These are phyloP conservation scores for Lasioglossum zephyrum DNA, from an alignment of 2,888 invertebrate genomes.

Conservation along the genomic window DNA sequence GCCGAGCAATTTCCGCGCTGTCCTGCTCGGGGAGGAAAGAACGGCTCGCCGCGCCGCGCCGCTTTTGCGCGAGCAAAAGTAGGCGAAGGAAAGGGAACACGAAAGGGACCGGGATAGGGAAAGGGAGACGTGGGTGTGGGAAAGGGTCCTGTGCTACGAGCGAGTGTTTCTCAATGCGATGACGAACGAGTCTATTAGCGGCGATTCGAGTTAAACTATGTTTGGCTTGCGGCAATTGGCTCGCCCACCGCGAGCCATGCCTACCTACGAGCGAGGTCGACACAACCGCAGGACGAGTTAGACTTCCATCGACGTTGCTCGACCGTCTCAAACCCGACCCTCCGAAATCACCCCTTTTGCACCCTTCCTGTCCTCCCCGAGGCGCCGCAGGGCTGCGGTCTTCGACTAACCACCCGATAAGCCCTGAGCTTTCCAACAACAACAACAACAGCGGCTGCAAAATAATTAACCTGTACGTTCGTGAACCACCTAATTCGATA, in stretches of 20 bases:
- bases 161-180: constrained; percentile 42
- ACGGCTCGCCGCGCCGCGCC: constrained; percentile 21
- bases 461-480: constrained; percentile 63
- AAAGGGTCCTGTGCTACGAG: constrained; percentile 8
- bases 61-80: not conserved
- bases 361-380: constrained; percentile 51
- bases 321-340: constrained; percentile 40
- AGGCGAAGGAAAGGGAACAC: not conserved
- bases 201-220: constrained; percentile 73
- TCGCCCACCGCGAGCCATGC: constrained; percentile 39
- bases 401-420: constrained; percentile 74
- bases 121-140: constrained; percentile 36
- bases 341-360: constrained; percentile 36
- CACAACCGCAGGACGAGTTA: constrained; percentile 23
- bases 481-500: not conserved
- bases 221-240: constrained; percentile 70
- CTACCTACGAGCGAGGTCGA: constrained; percentile 18
- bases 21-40: constrained; percentile 45
- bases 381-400: constrained; percentile 74
- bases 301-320: constrained; percentile 37
- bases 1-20: constrained; percentile 70
- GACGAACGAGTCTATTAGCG: constrained; percentile 75
- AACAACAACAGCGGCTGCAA: constrained; percentile 43
- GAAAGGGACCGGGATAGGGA: no score
- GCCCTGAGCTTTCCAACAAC: constrained; percentile 49